Evolutionary conservation across 2,888 invertebrate genomes (phyloP).

Genomic region (Xanthia icteritia): DNA sequence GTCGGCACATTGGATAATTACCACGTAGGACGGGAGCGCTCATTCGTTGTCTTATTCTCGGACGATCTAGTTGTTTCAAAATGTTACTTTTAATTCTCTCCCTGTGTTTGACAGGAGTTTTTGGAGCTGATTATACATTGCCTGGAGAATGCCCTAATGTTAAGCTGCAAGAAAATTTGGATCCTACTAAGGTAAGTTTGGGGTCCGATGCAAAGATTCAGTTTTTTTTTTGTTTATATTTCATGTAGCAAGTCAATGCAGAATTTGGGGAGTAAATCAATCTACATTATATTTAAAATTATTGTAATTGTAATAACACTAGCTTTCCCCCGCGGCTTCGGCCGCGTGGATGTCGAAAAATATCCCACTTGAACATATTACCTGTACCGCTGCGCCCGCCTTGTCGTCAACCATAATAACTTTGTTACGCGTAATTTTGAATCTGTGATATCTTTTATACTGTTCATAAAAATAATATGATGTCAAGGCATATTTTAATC

Average conservation of each 20-base stretch:
- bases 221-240: neutral
- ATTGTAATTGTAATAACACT: neutral
- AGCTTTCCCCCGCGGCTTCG: too few species aligned
- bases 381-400: too few species aligned
- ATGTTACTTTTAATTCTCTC: conserved; percentile 75
- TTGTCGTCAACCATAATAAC: too few species aligned
- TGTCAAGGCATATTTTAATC: too few species aligned
- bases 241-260: too few species aligned
- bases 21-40: conserved; percentile 76
- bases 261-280: neutral
- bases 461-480: too few species aligned
- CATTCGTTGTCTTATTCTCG: conserved; percentile 75
- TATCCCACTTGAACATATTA: too few species aligned
- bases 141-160: conserved; percentile 83
- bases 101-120: conserved; percentile 69
- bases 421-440: too few species aligned
- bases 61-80: conserved; percentile 68
- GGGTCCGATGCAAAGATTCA: neutral
- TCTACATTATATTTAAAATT: neutral
- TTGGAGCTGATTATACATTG: conserved; percentile 80
- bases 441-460: too few species aligned
- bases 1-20: conserved; percentile 86
- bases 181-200: conserved; percentile 82
- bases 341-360: too few species aligned
- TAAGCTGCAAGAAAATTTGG: conserved; percentile 83